Percentiles rank a stretch among this genome's conserved stretches.
These are phyloP conservation scores for Rhizomys pruinosus DNA, from an alignment of 2,113 vertebrate species.

Conservation along the genomic window DNA sequence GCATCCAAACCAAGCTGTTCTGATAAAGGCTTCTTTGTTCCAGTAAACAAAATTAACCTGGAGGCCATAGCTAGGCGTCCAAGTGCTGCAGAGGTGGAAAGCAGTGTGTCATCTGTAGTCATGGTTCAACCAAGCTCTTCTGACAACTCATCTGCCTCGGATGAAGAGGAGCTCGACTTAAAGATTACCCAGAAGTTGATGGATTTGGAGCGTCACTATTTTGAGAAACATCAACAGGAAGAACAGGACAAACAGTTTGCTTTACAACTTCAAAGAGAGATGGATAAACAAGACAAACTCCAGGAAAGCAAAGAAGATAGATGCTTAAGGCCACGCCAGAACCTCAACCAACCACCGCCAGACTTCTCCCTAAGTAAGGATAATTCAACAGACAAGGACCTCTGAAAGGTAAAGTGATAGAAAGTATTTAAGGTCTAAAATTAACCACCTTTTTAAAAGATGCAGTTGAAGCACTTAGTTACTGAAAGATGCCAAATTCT, in stretches of 20 bases:
- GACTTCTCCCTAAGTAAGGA: constrained; percentile 50
- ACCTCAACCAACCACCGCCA: constrained; percentile 75
- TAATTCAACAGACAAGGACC: too few species aligned
- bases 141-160: constrained; percentile 25
- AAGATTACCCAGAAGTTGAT: constrained; percentile 77
- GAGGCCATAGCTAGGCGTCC: not conserved
- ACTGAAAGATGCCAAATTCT: constrained; percentile 78
- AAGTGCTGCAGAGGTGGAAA: not conserved
- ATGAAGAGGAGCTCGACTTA: constrained; percentile 44
- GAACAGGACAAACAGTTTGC: constrained; percentile 91
- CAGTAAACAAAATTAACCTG: constrained; percentile 17
- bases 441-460: constrained; percentile 74
- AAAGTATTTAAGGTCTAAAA: constrained; percentile 80
- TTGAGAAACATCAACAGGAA: constrained; percentile 86
- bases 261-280: constrained; percentile 88
- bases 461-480: constrained; percentile 58
- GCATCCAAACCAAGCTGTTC: constrained; percentile 17
- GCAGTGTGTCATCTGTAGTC: rapidly evolving
- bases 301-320: constrained; percentile 88
- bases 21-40: not conserved
- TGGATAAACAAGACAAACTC: constrained; percentile 87
- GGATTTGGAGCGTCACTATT: constrained; percentile 84
- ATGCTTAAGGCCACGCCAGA: constrained; percentile 88
- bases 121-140: too few species aligned
- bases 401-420: not conserved